Evolutionary conservation across 2,797 vertebrate genomes (phyloP).

Genomic region (Sebastes kiyomatsui): DNA sequence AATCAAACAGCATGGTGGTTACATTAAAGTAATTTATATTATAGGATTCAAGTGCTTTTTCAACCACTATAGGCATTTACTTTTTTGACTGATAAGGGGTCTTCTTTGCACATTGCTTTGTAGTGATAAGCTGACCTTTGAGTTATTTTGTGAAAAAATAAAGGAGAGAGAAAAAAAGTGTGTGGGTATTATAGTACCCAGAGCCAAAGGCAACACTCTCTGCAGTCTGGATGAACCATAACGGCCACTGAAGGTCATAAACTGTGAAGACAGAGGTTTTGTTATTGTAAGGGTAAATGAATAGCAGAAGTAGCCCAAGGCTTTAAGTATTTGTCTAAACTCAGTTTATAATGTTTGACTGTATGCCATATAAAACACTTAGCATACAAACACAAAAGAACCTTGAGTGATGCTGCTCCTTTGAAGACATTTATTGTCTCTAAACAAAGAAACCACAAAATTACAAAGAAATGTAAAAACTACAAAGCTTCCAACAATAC

Average conservation of each 20-base stretch:
- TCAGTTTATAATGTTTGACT: slow-evolving; percentile 30
- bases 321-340: neutral
- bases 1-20: neutral
- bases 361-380: slow-evolving; percentile 15
- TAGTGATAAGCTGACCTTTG: neutral
- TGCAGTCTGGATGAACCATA: neutral
- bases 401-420: neutral
- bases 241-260: slow-evolving; percentile 20
- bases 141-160: neutral
- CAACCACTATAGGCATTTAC: neutral
- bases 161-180: neutral
- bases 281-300: slow-evolving; percentile 41
- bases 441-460: neutral
- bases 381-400: neutral
- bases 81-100: neutral
- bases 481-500: neutral
- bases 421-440: slow-evolving; percentile 1
- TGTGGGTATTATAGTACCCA: neutral
- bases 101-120: neutral
- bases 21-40: neutral
- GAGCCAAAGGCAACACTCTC: slow-evolving; percentile 10
- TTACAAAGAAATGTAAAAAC: neutral
- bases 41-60: neutral
- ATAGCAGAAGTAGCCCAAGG: neutral
- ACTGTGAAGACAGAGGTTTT: slow-evolving; percentile 15